phyloP scores from a whole-genome alignment of 2,113 vertebrate genomes.

The Sorex araneus region DNA sequence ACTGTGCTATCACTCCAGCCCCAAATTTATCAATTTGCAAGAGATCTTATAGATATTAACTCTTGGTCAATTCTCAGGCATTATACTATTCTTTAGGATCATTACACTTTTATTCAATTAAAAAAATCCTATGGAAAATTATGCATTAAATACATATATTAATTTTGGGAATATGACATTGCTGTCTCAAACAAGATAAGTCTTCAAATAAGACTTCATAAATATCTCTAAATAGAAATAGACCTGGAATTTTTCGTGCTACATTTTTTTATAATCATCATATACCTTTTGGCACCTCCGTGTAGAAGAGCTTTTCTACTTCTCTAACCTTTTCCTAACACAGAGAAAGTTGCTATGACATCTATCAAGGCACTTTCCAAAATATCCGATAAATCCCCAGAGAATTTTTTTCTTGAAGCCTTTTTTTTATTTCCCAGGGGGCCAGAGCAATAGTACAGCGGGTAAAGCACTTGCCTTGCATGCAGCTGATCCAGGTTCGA shows the following conservation, averaged over 20 bases:
- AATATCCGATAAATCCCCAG: constrained; percentile 16
- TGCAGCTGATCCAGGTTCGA: too few species aligned
- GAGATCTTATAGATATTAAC: constrained; percentile 3
- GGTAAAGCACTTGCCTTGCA: too few species aligned
- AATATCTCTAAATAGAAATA: constrained; percentile 37
- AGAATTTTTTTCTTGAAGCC: not conserved
- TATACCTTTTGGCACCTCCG: not conserved
- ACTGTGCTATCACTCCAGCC: too few species aligned
- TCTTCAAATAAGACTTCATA: constrained; percentile 50
- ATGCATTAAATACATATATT: not conserved
- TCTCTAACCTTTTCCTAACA: constrained; percentile 30
- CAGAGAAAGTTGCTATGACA: not conserved
- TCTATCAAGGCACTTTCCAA: not conserved
- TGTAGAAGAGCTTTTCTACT: not conserved
- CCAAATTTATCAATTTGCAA: constrained; percentile 21
- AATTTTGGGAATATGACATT: constrained; percentile 29
- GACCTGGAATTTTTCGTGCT: not conserved
- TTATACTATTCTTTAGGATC: constrained; percentile 41
- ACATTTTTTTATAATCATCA: constrained; percentile 25
- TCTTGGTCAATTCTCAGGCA: not conserved
- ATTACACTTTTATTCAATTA: not conserved
- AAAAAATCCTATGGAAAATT: constrained; percentile 26
- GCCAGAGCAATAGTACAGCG: too few species aligned
- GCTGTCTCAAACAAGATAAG: not conserved
- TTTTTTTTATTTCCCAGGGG: not conserved